A percentile compares a stretch with the other conserved stretches of the same genome.
These are phyloP conservation scores for Cathartes aura DNA, from an alignment of 2,113 vertebrate genomes.

Conservation along the genomic window DNA sequence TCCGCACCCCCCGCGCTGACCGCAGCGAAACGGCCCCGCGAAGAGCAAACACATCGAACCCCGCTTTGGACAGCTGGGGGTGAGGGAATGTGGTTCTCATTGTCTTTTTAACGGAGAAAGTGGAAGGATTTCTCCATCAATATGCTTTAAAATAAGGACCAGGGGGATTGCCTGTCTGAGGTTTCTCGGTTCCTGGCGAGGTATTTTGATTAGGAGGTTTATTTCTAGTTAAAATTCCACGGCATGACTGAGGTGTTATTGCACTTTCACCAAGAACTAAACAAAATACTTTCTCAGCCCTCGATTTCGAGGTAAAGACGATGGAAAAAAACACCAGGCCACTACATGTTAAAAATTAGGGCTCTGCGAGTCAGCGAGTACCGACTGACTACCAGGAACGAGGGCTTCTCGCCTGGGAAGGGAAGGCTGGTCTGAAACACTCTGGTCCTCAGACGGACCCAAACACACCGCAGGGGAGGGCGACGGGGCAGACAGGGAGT, in stretches of 20 bases:
- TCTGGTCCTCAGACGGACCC: fast-evolving
- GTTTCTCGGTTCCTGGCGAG: neutral
- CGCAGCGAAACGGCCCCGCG: neutral
- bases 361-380: neutral
- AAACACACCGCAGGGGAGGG: neutral
- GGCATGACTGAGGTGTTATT: neutral
- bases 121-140: neutral
- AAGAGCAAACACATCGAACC: neutral
- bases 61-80: neutral
- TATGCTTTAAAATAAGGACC: neutral
- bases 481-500: fast-evolving
- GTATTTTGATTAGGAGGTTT: neutral
- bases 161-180: neutral
- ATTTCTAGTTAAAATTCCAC: neutral
- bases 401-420: neutral
- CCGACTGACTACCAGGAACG: neutral
- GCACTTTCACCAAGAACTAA: neutral
- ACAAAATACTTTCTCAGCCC: neutral
- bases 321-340: neutral
- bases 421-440: neutral
- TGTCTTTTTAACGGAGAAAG: neutral
- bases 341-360: fast-evolving
- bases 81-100: neutral
- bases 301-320: neutral
- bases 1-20: too few species aligned